Percentiles rank a stretch among this genome's conserved stretches.
These are phyloP conservation scores for Aurelia sp. DNA, from an alignment of 30 jellyfish, hydroid and myxozoan genomes.

Conservation along the genomic window DNA sequence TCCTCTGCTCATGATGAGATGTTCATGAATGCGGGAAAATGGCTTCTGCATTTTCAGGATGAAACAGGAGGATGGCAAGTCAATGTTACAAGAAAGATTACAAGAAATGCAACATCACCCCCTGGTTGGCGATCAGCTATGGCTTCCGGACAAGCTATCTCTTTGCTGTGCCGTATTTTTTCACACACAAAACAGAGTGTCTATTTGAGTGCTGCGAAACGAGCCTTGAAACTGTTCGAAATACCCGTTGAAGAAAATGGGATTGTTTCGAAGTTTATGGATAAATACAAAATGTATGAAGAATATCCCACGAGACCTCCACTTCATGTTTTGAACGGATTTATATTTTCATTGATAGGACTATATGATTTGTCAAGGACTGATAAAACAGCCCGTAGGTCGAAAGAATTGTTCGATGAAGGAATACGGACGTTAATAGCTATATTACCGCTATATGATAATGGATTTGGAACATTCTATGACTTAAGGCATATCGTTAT, in stretches of 20 bases:
- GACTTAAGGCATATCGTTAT: constrained; percentile 83
- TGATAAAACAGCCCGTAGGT: neutral
- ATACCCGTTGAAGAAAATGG: constrained; percentile 69
- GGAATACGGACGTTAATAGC: constrained; percentile 72
- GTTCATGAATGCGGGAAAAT: constrained; percentile 86
- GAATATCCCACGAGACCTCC: constrained; percentile 91
- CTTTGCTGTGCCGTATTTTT: constrained; percentile 80
- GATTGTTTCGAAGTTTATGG: constrained; percentile 66
- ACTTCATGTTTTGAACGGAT: constrained; percentile 84
- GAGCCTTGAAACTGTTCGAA: constrained; percentile 68
- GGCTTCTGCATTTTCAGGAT: constrained; percentile 85
- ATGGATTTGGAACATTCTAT: constrained; percentile 89
- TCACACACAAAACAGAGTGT: constrained; percentile 52
- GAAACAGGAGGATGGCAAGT: constrained; percentile 89
- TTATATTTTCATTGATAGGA: constrained; percentile 90
- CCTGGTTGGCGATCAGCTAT: constrained; percentile 96
- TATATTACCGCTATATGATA: constrained; percentile 81
- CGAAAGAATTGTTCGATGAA: constrained; percentile 55
- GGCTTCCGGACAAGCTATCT: constrained; percentile 98
- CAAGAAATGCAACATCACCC: constrained; percentile 24
- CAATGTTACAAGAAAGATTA: constrained; percentile 73
- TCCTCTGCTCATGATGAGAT: constrained; percentile 40
- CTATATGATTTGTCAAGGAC: constrained; percentile 74
- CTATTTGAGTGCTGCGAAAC: constrained; percentile 73
- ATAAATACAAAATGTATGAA: constrained; percentile 77